Evolutionary conservation across 1,140 invertebrate species (phyloP), one percentile per base, ranked within the genome.

Genomic region (Arctopsyche grandis): DNA sequence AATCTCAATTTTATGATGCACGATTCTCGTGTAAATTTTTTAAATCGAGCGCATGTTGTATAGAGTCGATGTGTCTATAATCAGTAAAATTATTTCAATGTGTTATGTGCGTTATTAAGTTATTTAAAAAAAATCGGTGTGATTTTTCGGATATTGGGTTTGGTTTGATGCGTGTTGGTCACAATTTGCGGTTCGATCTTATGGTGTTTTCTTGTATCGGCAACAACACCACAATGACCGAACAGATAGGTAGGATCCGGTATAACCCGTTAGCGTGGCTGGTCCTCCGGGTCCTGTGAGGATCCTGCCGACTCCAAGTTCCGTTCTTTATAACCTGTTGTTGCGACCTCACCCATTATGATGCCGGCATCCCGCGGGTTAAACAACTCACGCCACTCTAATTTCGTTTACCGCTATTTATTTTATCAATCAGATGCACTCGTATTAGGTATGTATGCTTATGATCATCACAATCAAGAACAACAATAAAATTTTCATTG

Each of bases 271-370:
- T 74, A 74, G n/a, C 14, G 19, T 21, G 12, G n/a, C 71, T 26
- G 43, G 71, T 74, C 71, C 70, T 73, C 70, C 48, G 19, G 63
- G 71, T 74, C 71, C 71, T 74, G 71, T 21, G 44, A 66, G 63
- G 63, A 66, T 66, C 71, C 71, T 56, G 44, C 5, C 38, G 24
- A 66, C 26, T 44, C 44, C 46, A 24, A 73, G 70, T 73, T 74
- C 46, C 71, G 46, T 56, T 74, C 46, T 74, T 38, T 66, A 56
- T 48, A 74, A 74, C 71, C 71, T 56, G 71, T 74, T 73, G 38
- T 73, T 74, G 48, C 46, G 24, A 66, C 63, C 21, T 66, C 24
- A 29, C 69, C 69, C 71, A 74, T 56, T 29, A 56, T 29, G 71
- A 48, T 56, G 19, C 43, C 44, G 43, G 21, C 16, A 48, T 74